These are phyloP conservation scores for Crypturellus undulatus DNA, from an alignment of 2,113 vertebrate species.

Conservation along the genomic window DNA sequence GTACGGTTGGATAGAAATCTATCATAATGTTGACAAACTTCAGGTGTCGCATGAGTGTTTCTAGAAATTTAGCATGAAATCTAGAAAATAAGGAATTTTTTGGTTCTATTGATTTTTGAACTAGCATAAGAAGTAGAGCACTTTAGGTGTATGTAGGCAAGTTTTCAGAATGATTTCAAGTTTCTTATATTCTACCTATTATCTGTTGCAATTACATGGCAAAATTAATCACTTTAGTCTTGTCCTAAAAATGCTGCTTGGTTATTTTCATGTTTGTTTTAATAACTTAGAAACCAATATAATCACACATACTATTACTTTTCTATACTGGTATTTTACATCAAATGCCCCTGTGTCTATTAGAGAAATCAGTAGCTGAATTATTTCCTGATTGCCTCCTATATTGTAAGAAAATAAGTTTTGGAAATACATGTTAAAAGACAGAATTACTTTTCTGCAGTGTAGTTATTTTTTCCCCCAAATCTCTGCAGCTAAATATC, in stretches of 20 bases:
- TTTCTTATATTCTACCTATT: background rate
- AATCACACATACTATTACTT: background rate
- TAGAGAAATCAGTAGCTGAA: background rate
- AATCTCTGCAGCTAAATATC: slow-evolving; percentile 29
- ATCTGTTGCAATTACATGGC: background rate
- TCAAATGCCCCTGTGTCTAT: background rate
- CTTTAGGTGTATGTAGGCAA: background rate
- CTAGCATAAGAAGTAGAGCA: background rate
- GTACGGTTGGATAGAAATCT: background rate
- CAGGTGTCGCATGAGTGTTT: background rate
- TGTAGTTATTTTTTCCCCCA: background rate
- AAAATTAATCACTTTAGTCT: background rate
- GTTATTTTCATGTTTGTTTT: background rate
- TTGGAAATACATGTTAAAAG: slow-evolving; percentile 46
- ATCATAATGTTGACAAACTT: fast-evolving
- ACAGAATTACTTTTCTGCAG: background rate
- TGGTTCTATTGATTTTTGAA: background rate
- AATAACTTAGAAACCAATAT: background rate
- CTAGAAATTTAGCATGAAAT: background rate
- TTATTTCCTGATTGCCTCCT: background rate
- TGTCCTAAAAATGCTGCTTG: background rate
- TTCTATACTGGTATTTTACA: background rate
- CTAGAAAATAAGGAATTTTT: background rate
- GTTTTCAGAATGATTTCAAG: background rate
- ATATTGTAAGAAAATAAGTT: background rate